Conservation (phyloP, 1,140 invertebrate genomes). For the Reticulitermes speratus region DNA sequence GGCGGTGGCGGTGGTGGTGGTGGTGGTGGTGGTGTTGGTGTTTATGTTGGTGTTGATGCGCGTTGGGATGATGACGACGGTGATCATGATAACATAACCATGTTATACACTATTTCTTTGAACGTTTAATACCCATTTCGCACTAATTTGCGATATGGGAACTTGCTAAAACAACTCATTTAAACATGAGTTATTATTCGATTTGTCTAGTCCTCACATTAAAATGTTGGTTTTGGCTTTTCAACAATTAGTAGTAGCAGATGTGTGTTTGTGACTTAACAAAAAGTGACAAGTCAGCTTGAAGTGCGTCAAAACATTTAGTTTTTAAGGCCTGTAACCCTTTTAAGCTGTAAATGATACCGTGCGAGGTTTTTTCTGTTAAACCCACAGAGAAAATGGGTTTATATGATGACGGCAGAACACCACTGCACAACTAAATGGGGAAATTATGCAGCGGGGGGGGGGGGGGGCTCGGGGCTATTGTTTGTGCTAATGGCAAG, state of each 20-base stretch:
- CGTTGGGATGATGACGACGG: no score
- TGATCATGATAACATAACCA: no score
- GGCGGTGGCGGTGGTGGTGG: no score
- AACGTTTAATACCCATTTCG: no score
- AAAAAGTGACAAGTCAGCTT: background rate
- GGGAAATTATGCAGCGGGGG: background rate
- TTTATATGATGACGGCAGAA: slow-evolving; percentile 19
- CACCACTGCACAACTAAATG: background rate
- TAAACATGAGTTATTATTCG: no score
- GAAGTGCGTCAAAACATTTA: background rate
- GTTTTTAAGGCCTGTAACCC: background rate
- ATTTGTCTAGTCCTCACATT: no score
- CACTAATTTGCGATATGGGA: no score
- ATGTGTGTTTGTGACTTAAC: background rate
- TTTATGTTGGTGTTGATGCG: no score
- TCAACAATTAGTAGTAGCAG: background rate
- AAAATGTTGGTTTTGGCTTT: no score
- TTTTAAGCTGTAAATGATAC: slow-evolving; percentile 13
- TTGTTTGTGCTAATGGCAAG: slow-evolving; percentile 5
- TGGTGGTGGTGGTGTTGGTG: no score
- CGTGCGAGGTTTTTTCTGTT: background rate
- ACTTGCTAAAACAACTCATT: no score
- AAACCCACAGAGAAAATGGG: slow-evolving; percentile 4
- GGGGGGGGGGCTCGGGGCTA: background rate
- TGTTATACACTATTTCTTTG: no score